Evolutionary conservation across 2,888 invertebrate species (phyloP).

Genomic region (Ophion slaviceki): DNA sequence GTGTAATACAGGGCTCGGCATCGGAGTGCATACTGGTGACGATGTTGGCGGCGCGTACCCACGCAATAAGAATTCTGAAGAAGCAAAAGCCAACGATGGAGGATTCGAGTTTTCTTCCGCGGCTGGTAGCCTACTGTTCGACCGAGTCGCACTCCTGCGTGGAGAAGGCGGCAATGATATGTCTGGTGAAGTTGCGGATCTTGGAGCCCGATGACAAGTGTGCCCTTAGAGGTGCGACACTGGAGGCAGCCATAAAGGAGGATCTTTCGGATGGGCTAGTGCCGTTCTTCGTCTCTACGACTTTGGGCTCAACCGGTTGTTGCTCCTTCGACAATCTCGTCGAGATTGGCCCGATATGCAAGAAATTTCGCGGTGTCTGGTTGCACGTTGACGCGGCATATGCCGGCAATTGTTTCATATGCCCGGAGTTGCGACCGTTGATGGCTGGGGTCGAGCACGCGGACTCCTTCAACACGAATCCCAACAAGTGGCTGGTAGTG

Average conservation of each 20-base stretch:
- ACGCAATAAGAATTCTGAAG: slow-evolving; percentile 89
- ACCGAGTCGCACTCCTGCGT: slow-evolving; percentile 91
- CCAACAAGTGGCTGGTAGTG: slow-evolving; percentile 94
- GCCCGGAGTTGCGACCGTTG: slow-evolving; percentile 90
- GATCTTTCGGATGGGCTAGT: slow-evolving; percentile 90
- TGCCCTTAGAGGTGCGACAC: slow-evolving; percentile 87
- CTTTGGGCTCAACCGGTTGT: slow-evolving; percentile 92
- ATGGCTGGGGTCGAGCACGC: slow-evolving; percentile 90
- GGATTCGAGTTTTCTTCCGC: slow-evolving; percentile 90
- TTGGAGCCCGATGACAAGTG: slow-evolving; percentile 89
- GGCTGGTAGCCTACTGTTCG: slow-evolving; percentile 91
- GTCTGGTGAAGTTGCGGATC: slow-evolving; percentile 89
- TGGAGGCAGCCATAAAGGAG: slow-evolving; percentile 88
- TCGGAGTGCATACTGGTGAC: slow-evolving; percentile 93
- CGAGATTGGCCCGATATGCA: slow-evolving; percentile 91
- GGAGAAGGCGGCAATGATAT: slow-evolving; percentile 92
- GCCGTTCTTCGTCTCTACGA: slow-evolving; percentile 93
- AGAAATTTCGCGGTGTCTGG: slow-evolving; percentile 88
- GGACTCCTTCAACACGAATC: slow-evolving; percentile 94
- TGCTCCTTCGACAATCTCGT: slow-evolving; percentile 93
- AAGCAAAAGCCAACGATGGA: slow-evolving; percentile 84
- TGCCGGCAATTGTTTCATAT: slow-evolving; percentile 93
- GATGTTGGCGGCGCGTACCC: slow-evolving; percentile 90
- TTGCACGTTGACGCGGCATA: slow-evolving; percentile 95
- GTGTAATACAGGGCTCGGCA: slow-evolving; percentile 93